Evolutionary conservation across 2,888 invertebrate species (phyloP).

Genomic region (Drosophila diplacantha): DNA sequence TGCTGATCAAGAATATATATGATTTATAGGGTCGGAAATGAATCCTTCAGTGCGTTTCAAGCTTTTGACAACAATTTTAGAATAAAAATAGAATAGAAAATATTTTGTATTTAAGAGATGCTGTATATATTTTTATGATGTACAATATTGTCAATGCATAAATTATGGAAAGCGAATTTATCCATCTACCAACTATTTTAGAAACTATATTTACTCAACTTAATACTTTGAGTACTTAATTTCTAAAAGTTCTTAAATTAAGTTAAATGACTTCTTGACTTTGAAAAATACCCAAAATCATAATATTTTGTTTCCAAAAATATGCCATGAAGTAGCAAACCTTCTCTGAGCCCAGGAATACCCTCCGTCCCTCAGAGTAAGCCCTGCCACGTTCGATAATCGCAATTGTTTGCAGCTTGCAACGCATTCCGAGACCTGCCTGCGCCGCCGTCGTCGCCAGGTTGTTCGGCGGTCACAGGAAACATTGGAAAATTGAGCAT

Average conservation of each 20-base stretch:
- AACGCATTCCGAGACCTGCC: slow-evolving; percentile 53
- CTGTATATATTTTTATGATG: too few species aligned
- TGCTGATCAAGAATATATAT: too few species aligned
- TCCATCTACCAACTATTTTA: neutral
- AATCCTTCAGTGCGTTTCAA: too few species aligned
- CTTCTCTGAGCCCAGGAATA: neutral
- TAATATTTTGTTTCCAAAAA: neutral
- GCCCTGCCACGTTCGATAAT: slow-evolving; percentile 62
- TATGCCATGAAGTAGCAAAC: neutral
- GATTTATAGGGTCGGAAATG: too few species aligned
- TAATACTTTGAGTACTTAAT: neutral
- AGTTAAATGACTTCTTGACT: neutral
- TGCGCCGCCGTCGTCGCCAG: slow-evolving; percentile 35
- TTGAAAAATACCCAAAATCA: rapidly evolving
- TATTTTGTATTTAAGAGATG: too few species aligned
- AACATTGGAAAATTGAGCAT: slow-evolving; percentile 73
- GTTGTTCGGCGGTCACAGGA: slow-evolving; percentile 64
- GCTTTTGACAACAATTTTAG: too few species aligned
- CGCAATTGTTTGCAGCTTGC: slow-evolving; percentile 73
- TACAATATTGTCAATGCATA: neutral
- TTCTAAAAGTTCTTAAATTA: neutral
- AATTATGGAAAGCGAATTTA: neutral
- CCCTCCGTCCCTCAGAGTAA: slow-evolving; percentile 7
- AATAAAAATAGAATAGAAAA: too few species aligned
- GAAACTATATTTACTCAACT: too few species aligned